Base-by-base conservation (phyloP, 2,113 vertebrate species). In the Myxocyprinus asiaticus region DNA sequence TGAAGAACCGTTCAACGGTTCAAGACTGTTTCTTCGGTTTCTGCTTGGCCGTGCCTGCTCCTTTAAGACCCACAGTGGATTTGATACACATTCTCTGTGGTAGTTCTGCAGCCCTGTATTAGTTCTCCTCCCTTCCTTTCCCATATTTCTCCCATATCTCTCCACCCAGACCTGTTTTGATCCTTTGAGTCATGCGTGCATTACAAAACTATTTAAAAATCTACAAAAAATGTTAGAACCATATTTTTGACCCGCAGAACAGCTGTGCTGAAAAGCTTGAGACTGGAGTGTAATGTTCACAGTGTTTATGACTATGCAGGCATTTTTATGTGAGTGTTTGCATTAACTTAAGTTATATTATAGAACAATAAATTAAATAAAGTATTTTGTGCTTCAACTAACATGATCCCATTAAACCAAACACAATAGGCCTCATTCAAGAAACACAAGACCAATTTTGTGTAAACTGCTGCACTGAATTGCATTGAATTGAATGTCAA, bases 1-100 rank as follows among this genome's bases (percentile, higher is more conserved):
- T 9, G 62, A 62, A 58, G 78, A 50, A 44, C 62, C 14, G 73
- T 45, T 77, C 62, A 65, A 44, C 76, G 63, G 76, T 33, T 63
- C 15, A 33, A 73, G 44, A 47, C 70, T 42, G 11, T 58, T 42
- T 42, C 22, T 8, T 42, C 9, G 42, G 55, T 72, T n/a, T 12
- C 14, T 59, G 14, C 0, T 61, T 74, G 43, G 68, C 12, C 2
- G 22, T 33, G 22, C 22, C 22, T 33, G 22, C 22, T 33, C 22
- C 22, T 33, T 33, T 33, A 33, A 33, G 22, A 33, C 22, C 22
- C 22, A 33, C 22, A 3, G 15, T 63, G 5, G n/a, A 43, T 77
- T 77, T 63, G 15, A 50, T 64, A 50, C 63, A 55, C 68, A 43
- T 76, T 79, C 65, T 42, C 66, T 71, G 66, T 22, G 51, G 17